Evolutionary conservation across 2,888 invertebrate species (phyloP).

Genomic region (Cyclophora punctaria): DNA sequence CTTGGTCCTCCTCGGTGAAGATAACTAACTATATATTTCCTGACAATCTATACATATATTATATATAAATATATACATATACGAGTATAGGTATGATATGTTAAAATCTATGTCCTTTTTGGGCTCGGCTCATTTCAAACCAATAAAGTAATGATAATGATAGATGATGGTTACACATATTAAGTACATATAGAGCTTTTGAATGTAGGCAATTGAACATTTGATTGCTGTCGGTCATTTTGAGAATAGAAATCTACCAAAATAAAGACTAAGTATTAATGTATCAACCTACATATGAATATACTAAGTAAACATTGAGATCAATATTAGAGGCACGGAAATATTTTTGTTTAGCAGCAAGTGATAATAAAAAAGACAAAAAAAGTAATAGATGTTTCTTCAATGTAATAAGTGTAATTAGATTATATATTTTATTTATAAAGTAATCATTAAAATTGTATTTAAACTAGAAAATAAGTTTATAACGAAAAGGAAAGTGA

Average conservation of each 20-base stretch:
- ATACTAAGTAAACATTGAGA: too few species aligned
- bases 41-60: not conserved
- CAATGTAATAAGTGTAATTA: not conserved
- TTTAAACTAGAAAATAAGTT: conserved; percentile 1
- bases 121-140: not conserved
- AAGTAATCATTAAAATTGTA: too few species aligned
- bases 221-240: not conserved
- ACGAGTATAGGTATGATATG: not conserved
- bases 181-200: conserved; percentile 8
- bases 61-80: not conserved
- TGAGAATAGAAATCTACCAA: not conserved
- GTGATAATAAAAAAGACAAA: not conserved
- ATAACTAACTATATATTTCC: conserved; percentile 33
- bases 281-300: too few species aligned
- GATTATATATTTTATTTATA: too few species aligned
- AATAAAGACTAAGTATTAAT: not conserved
- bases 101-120: not conserved
- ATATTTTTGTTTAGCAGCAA: not conserved
- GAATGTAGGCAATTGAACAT: conserved; percentile 2
- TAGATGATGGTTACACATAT: not conserved
- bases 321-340: too few species aligned
- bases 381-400: not conserved
- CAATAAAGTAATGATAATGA: not conserved
- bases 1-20: conserved; percentile 84
- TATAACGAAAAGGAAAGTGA: not conserved